A percentile compares a stretch with the other conserved stretches of the same genome.
These are phyloP conservation scores for Pterostichus madidus DNA, from an alignment of 2,888 invertebrate species.

Conservation along the genomic window DNA sequence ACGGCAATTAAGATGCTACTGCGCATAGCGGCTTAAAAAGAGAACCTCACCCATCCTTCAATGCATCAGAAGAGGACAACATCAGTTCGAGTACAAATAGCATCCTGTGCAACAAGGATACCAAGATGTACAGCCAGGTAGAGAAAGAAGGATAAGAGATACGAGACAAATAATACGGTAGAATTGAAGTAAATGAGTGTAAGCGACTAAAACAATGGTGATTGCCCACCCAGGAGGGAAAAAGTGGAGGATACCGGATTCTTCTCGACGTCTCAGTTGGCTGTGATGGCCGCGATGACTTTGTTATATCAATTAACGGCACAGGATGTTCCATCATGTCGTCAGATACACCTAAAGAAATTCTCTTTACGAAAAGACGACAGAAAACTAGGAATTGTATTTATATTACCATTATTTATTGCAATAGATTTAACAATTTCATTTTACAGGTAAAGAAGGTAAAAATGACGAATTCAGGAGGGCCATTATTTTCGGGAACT, in stretches of 20 bases:
- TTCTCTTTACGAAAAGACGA: no score
- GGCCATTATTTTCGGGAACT: no score
- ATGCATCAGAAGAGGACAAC: slow-evolving; percentile 61
- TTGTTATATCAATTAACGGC: slow-evolving; percentile 56
- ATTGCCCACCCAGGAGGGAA: slow-evolving; percentile 72
- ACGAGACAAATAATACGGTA: slow-evolving; percentile 68
- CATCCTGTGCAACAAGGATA: slow-evolving; percentile 10
- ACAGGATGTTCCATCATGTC: no score
- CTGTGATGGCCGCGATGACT: slow-evolving; percentile 34
- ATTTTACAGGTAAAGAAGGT: no score
- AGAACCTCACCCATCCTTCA: not conserved
- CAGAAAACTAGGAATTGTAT: no score
- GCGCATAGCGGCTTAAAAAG: slow-evolving; percentile 70
- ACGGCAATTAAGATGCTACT: slow-evolving; percentile 74
- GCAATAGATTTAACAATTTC: no score
- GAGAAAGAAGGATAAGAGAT: slow-evolving; percentile 6
- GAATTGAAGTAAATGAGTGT: slow-evolving; percentile 71
- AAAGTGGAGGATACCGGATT: slow-evolving; percentile 57
- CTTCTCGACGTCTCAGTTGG: slow-evolving; percentile 10
- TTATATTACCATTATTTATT: no score
- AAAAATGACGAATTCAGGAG: no score
- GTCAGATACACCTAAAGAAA: not conserved
- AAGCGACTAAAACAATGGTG: slow-evolving; percentile 71
- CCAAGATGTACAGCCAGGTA: not conserved
- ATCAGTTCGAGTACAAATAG: slow-evolving; percentile 58